Evolutionary conservation across 2,113 vertebrate species (phyloP).

Genomic region (Seriola quinqueradiata): DNA sequence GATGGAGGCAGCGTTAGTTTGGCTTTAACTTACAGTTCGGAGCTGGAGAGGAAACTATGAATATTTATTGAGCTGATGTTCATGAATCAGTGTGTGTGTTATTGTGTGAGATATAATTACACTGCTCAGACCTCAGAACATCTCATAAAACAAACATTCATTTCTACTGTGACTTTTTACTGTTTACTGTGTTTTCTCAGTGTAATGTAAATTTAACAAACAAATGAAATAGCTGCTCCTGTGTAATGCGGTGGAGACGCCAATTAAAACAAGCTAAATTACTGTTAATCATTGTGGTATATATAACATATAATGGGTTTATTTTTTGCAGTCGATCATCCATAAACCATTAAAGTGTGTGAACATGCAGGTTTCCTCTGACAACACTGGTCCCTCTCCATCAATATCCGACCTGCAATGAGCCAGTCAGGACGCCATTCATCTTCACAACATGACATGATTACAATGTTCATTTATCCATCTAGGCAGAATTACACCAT

Average conservation of each 20-base stretch:
- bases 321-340: slow-evolving; percentile 21
- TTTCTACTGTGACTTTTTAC: background rate
- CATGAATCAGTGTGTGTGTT: background rate
- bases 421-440: slow-evolving; percentile 51
- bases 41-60: slow-evolving; percentile 16
- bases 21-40: slow-evolving; percentile 31
- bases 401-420: slow-evolving; percentile 24
- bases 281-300: background rate
- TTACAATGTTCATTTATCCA: slow-evolving; percentile 39
- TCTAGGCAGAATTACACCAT: slow-evolving; percentile 25
- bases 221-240: background rate
- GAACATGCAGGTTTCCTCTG: slow-evolving; percentile 31
- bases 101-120: background rate
- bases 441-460: slow-evolving; percentile 37
- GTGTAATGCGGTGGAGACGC: background rate
- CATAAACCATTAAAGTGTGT: slow-evolving; percentile 36
- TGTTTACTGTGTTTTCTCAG: background rate
- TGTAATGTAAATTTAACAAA: background rate
- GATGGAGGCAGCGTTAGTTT: slow-evolving; percentile 38
- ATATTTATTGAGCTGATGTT: slow-evolving; percentile 30
- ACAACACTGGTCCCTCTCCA: slow-evolving; percentile 31
- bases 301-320: background rate
- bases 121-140: background rate
- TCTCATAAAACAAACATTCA: slow-evolving; percentile 25
- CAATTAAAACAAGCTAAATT: slow-evolving; percentile 9